Percentiles rank a stretch among this genome's conserved stretches.
Evolutionary conservation across 1,140 invertebrate genomes (phyloP).

Genomic region (Ostrea edulis): DNA sequence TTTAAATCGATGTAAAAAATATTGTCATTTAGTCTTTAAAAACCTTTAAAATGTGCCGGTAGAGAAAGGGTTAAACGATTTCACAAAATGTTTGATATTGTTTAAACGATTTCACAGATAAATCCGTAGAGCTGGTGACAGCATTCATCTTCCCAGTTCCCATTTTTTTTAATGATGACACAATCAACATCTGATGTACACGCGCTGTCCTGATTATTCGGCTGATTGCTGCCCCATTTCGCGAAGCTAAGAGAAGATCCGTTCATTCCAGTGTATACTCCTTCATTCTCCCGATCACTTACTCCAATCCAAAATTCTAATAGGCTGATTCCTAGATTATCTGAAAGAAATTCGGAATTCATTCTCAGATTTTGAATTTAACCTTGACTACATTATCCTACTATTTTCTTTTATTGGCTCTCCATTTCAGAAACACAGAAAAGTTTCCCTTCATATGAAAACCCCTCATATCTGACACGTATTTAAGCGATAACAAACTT

Average conservation of each 20-base stretch:
- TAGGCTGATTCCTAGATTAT: not conserved
- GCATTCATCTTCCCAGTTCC: not conserved
- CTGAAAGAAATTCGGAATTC: not conserved
- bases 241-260: not conserved
- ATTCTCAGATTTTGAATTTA: too few species aligned
- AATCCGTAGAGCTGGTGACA: not conserved
- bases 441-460: too few species aligned
- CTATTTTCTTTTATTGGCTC: too few species aligned
- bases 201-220: not conserved
- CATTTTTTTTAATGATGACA: not conserved
- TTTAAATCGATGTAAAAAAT: too few species aligned
- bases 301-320: not conserved
- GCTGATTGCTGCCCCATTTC: not conserved
- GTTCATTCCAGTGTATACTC: not conserved
- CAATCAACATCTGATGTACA: not conserved
- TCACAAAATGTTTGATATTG: too few species aligned
- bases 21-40: too few species aligned
- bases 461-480: too few species aligned
- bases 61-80: too few species aligned
- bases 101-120: slow-evolving; percentile 14
- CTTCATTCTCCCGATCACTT: not conserved
- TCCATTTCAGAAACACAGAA: too few species aligned
- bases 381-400: too few species aligned
- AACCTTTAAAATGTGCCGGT: too few species aligned
- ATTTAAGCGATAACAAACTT: too few species aligned